These are phyloP conservation scores for Poecilobothrus nobilitatus DNA, from an alignment of 2,888 invertebrate species.

Conservation along the genomic window DNA sequence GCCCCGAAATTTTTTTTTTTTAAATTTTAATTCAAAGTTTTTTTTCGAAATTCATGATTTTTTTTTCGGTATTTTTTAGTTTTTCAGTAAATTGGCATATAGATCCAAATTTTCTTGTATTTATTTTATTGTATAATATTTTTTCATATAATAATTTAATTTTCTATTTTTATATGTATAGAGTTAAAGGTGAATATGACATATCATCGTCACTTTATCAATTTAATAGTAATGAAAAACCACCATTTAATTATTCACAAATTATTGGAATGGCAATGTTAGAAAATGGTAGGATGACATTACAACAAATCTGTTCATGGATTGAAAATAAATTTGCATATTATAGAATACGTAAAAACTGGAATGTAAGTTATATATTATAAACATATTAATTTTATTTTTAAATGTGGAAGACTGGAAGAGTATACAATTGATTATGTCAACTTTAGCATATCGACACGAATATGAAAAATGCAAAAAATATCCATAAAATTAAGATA, in stretches of 20 bases:
- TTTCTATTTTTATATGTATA: slow-evolving; percentile 13
- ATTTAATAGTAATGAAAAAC: slow-evolving; percentile 36
- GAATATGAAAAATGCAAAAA: no score
- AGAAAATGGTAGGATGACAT: slow-evolving; percentile 39
- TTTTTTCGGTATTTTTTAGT: no score
- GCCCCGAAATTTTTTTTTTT: no score
- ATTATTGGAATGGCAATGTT: slow-evolving; percentile 44
- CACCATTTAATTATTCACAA: slow-evolving; percentile 43
- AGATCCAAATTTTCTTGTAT: no score
- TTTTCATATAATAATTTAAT: neutral
- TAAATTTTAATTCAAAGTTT: no score
- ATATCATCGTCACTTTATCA: slow-evolving; percentile 32
- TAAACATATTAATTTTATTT: no score
- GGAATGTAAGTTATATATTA: slow-evolving; percentile 38
- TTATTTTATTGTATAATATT: neutral
- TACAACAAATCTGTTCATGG: slow-evolving; percentile 42
- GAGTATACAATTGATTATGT: no score
- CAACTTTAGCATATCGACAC: no score
- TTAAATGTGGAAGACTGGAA: no score
- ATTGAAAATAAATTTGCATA: slow-evolving; percentile 42
- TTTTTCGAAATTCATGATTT: no score
- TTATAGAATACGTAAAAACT: slow-evolving; percentile 41
- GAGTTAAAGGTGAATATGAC: slow-evolving; percentile 36
- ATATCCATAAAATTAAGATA: no score
- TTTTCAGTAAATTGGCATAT: no score